Conservation (phyloP, 2,113 vertebrate species). For the Scortum barcoo region DNA sequence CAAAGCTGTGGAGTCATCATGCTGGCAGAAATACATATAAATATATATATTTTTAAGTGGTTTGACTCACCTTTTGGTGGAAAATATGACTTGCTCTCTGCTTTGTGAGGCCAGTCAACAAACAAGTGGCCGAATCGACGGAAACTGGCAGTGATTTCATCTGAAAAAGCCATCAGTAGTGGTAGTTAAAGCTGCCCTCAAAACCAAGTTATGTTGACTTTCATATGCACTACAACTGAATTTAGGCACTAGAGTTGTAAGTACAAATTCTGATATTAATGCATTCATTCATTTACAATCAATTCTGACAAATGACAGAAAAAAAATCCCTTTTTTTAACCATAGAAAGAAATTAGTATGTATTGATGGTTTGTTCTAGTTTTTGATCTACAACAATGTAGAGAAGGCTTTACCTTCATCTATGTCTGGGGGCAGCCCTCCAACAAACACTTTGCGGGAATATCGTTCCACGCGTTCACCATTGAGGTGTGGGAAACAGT, state of each 20-base stretch:
- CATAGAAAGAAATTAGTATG: not conserved
- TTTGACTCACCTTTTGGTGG: conserved; percentile 95
- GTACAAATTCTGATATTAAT: not conserved
- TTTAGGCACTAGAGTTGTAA: not conserved
- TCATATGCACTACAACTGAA: not conserved
- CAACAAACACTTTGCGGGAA: conserved; percentile 98
- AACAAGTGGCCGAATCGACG: conserved; percentile 98
- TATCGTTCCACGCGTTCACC: conserved; percentile 97
- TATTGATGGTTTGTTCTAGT: not conserved
- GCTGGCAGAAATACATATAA: not conserved
- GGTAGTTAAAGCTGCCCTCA: not conserved
- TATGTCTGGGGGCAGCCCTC: conserved; percentile 96
- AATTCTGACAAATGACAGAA: not conserved
- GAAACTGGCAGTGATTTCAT: conserved; percentile 99
- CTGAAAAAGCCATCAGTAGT: conserved; percentile 73
- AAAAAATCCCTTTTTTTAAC: not conserved
- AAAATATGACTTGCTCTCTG: conserved; percentile 99
- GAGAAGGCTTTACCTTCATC: conserved; percentile 94
- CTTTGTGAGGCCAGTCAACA: conserved; percentile 99
- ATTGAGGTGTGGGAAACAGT: conserved; percentile 98
- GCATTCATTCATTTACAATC: not conserved
- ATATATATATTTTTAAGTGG: not conserved
- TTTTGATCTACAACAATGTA: not conserved
- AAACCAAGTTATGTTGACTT: not conserved
- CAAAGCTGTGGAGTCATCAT: not conserved